Conservation (phyloP, 2,888 invertebrate genomes). For the Oscheius sp. region DNA sequence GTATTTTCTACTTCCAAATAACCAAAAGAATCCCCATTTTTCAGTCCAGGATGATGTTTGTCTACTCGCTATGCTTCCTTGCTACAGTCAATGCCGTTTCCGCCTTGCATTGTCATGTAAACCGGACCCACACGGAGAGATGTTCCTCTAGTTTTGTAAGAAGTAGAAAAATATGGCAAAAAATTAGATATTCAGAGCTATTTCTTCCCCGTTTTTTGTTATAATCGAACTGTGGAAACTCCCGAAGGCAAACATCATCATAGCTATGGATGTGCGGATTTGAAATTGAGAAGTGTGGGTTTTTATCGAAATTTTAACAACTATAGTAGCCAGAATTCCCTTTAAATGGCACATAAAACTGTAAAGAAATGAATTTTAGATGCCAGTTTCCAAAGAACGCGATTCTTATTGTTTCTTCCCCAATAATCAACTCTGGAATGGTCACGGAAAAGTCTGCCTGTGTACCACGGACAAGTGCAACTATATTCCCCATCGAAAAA, state of each 20-base stretch:
- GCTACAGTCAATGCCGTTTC: neutral
- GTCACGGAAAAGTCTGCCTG: conserved; percentile 9
- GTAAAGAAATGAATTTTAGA: no score
- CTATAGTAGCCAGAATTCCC: neutral
- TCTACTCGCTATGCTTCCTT: no score
- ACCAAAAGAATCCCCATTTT: neutral
- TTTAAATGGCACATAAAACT: no score
- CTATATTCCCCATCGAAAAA: neutral
- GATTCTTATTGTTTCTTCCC: no score
- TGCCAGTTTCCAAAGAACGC: no score
- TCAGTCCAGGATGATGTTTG: neutral
- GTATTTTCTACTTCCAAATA: neutral
- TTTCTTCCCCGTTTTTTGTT: neutral
- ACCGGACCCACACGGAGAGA: neutral
- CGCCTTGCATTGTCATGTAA: conserved; percentile 9
- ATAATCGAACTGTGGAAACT: conserved; percentile 4
- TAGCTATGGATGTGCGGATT: conserved; percentile 12
- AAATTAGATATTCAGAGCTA: neutral
- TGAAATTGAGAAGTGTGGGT: neutral
- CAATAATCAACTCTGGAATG: neutral
- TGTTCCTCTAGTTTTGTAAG: neutral
- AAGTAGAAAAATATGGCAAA: neutral
- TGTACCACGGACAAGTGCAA: conserved; percentile 8
- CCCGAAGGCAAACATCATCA: neutral
- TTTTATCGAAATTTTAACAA: neutral